Evolutionary conservation across 1,140 invertebrate species (phyloP).

Genomic region (Zaprionus capensis): DNA sequence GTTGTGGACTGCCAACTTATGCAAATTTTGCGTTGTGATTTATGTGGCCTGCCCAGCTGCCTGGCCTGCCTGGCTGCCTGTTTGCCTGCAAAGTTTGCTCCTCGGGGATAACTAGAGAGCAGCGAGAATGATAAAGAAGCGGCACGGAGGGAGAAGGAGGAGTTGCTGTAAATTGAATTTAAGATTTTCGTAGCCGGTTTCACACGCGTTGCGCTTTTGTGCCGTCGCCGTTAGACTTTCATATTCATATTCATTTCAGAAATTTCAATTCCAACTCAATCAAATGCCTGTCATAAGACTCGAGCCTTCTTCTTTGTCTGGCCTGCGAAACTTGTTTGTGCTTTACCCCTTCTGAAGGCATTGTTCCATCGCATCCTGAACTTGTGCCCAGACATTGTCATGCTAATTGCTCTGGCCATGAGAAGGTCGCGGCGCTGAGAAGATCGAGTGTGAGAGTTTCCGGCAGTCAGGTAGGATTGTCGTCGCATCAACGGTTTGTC

Average conservation of each 20-base stretch:
- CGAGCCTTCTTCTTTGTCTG: slow-evolving; percentile 40
- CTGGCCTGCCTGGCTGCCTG: slow-evolving; percentile 16
- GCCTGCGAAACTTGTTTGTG: slow-evolving; percentile 52
- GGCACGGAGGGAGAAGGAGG: not conserved
- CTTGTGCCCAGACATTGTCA: slow-evolving; percentile 65
- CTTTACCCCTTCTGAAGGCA: slow-evolving; percentile 29
- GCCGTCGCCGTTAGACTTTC: slow-evolving; percentile 21
- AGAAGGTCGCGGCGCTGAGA: slow-evolving; percentile 8
- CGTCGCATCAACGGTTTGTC: slow-evolving; percentile 5
- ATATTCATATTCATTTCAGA: slow-evolving; percentile 47
- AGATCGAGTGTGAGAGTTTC: slow-evolving; percentile 25
- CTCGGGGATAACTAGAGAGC: slow-evolving; percentile 24
- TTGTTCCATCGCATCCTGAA: slow-evolving; percentile 47
- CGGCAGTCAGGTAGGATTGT: slow-evolving; percentile 34
- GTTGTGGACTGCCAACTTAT: slow-evolving; percentile 71
- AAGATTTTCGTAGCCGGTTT: slow-evolving; percentile 41
- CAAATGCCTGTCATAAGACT: slow-evolving; percentile 67
- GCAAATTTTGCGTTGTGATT: slow-evolving; percentile 71
- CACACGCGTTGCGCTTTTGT: slow-evolving; percentile 61
- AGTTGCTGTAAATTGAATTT: slow-evolving; percentile 67
- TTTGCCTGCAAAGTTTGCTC: slow-evolving; percentile 39
- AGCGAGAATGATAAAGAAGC: no score
- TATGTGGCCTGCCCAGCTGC: slow-evolving; percentile 44
- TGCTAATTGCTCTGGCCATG: slow-evolving; percentile 65
- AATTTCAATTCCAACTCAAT: slow-evolving; percentile 62